Evolutionary conservation across 2,113 vertebrate species (phyloP).

Genomic region (Setophaga kirtlandii): DNA sequence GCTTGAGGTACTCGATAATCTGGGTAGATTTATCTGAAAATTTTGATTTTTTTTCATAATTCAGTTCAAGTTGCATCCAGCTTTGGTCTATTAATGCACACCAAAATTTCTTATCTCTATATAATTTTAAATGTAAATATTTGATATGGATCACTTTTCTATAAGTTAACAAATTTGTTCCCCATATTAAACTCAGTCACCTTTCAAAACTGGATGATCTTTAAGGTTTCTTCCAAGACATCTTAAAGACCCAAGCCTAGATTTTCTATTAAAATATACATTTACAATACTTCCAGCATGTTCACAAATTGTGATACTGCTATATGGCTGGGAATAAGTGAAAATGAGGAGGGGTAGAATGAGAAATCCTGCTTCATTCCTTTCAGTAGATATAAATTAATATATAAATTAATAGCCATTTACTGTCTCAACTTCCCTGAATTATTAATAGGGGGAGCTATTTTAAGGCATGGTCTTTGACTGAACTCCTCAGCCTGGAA

Average conservation of each 20-base stretch:
- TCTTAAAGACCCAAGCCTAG: not conserved
- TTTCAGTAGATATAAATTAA: not conserved
- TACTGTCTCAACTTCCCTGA: not conserved
- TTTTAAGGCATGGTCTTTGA: not conserved
- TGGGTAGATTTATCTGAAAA: not conserved
- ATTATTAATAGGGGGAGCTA: conserved; percentile 35
- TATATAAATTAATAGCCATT: conserved; percentile 1
- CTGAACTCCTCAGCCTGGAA: not conserved
- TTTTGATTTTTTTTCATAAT: not conserved
- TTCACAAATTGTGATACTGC: not conserved
- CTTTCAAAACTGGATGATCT: not conserved
- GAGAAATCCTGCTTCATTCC: not conserved
- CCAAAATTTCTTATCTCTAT: not conserved
- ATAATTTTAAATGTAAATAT: not conserved
- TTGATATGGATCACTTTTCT: not conserved
- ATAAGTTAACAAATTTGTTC: not conserved
- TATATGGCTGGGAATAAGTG: not conserved
- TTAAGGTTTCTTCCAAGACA: not conserved
- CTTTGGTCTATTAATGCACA: not conserved
- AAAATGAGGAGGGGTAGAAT: fast-evolving
- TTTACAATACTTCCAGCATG: not conserved
- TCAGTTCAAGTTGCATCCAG: not conserved
- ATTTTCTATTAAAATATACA: not conserved
- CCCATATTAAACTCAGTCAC: not conserved
- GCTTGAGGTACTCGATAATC: not conserved